phyloP scores from a whole-genome alignment of 2,888 invertebrate genomes.

The Chesias legatella region DNA sequence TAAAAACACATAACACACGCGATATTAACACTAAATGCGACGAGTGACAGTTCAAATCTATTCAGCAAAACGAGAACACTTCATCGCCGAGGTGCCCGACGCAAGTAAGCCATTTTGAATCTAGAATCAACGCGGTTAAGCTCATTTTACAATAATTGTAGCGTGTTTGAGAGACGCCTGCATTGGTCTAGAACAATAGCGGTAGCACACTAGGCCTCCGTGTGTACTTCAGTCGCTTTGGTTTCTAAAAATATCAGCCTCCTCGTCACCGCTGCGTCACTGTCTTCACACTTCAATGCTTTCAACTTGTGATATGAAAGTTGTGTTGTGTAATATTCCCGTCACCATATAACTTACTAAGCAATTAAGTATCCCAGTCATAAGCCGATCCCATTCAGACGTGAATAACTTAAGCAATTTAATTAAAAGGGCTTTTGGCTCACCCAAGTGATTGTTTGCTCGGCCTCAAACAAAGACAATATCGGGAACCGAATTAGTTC shows the following conservation, averaged over 20 bases:
- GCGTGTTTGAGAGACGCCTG: too few species aligned
- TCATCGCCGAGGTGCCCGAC: too few species aligned
- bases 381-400: too few species aligned
- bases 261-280: constrained; percentile 1
- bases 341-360: constrained; percentile 6
- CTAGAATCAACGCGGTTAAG: too few species aligned
- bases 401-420: background rate
- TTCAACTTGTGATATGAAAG: constrained; percentile 21
- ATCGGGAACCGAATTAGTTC: constrained; percentile 13
- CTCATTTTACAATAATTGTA: too few species aligned
- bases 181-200: constrained; percentile 9
- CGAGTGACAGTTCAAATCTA: too few species aligned
- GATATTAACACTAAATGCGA: too few species aligned
- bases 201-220: constrained; percentile 2
- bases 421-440: constrained; percentile 4
- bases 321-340: constrained; percentile 25
- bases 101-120: too few species aligned
- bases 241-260: constrained; percentile 16
- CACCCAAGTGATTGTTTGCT: constrained; percentile 11
- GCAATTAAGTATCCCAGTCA: too few species aligned
- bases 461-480: constrained; percentile 12
- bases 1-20: too few species aligned
- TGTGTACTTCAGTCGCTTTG: constrained; percentile 6
- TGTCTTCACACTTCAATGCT: constrained; percentile 14
- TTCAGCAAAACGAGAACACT: too few species aligned